Base-by-base conservation (phyloP, 2,113 vertebrate genomes). In the Ophthalmolycus amberensis region DNA sequence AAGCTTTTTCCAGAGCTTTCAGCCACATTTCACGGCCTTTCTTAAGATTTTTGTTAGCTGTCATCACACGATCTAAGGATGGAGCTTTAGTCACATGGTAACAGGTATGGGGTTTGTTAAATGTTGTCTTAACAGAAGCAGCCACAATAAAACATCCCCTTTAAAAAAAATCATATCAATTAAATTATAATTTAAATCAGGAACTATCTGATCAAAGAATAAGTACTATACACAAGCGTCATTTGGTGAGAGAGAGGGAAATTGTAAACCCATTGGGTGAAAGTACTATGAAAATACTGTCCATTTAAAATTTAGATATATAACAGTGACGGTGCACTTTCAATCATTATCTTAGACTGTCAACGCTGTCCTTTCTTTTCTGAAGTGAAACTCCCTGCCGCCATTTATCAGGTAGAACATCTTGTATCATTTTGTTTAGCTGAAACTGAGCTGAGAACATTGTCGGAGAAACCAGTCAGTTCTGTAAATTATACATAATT, bases 401-500 rank as follows among this genome's bases (percentile, higher is more conserved):
- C 9, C 29, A 38, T 38, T 64, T 38, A 18, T 54, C 60, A 54
- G 22, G 6, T 27, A 62, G 15, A 37, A 15, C 16, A 20, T 15
- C n/a, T n/a, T 56, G 1, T 54, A 4, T 29, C 15, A 29, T 12
- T 38, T 18, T 46, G 22, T 63, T 54, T 40, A 22, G 4, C 1
- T 32, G 25, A 44, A 32, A 44, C 37, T 48, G n/a, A 27, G 79
- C 32, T 22, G 38, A 54, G 12, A 62, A 60, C 40, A 27, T 4
- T 56, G 34, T 54, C n/a, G 20, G 14, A 44, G 48, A 66, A 80
- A 72, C 48, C 16, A 65, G n/a, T 25, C n/a, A 56, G 4, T 56
- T 42, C 12, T 75, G 50, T 72, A 64, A 71, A 69, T 56, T 18
- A 60, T 22, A 29, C 16, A 62, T 16, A 0, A 29, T 32, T 76